These are phyloP conservation scores for Heliconius melpomene DNA, from an alignment of 1,140 invertebrate genomes.

Conservation along the genomic window DNA sequence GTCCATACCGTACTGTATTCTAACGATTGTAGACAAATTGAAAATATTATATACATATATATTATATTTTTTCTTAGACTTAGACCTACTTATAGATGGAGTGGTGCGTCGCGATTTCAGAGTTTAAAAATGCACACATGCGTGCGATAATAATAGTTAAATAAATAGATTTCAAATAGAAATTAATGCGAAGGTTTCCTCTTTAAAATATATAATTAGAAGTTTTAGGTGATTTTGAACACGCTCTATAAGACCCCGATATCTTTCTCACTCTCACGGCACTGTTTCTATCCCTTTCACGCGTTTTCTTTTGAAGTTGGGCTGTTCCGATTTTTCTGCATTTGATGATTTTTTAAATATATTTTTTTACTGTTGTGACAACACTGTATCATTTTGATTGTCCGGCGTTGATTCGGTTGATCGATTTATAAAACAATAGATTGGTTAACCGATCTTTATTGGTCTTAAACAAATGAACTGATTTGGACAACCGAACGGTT, in stretches of 20 bases:
- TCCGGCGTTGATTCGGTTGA: constrained; percentile 1
- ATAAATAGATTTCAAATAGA: constrained; percentile 59
- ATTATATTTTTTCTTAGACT: constrained; percentile 59
- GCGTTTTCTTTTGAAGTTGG: constrained; percentile 30
- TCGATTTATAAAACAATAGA: background rate
- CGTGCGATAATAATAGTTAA: constrained; percentile 40
- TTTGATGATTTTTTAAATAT: constrained; percentile 51
- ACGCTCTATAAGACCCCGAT: constrained; percentile 55
- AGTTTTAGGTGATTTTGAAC: constrained; percentile 52
- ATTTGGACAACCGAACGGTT: background rate
- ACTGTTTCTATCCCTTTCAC: constrained; percentile 46
- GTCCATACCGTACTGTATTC: constrained; percentile 13
- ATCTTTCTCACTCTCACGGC: constrained; percentile 45
- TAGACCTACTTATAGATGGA: constrained; percentile 41
- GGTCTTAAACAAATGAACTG: background rate
- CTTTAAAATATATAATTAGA: constrained; percentile 48
- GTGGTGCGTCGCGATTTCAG: constrained; percentile 35
- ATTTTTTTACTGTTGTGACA: constrained; percentile 51
- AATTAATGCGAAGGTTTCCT: constrained; percentile 52
- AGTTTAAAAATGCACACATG: constrained; percentile 52
- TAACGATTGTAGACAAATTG: constrained; percentile 52
- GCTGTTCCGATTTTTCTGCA: constrained; percentile 39
- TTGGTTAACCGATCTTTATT: background rate
- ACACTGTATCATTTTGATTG: constrained; percentile 45
- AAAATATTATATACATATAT: constrained; percentile 27